These are phyloP conservation scores for Grammomys surdaster DNA, from an alignment of 2,113 vertebrate species.

Conservation along the genomic window DNA sequence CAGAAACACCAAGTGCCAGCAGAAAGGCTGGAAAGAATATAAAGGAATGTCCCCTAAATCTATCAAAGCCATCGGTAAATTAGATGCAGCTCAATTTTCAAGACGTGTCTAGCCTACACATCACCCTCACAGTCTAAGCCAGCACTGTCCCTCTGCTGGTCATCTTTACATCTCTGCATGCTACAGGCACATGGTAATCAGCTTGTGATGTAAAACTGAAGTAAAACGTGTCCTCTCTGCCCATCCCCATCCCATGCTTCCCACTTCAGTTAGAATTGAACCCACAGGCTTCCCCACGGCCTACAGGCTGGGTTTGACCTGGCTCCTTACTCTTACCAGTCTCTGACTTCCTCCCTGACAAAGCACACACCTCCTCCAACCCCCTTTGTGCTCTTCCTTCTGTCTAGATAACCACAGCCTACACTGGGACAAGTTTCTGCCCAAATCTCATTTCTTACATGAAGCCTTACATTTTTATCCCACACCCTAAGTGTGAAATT, in stretches of 20 bases:
- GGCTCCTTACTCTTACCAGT: not conserved
- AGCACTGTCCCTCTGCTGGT: not conserved
- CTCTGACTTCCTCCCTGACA: not conserved
- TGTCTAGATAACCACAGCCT: not conserved
- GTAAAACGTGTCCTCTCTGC: not conserved
- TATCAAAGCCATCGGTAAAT: not conserved
- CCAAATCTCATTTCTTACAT: not conserved
- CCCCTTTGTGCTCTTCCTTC: not conserved
- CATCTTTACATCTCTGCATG: not conserved
- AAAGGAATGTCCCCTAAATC: not conserved
- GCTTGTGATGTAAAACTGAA: not conserved
- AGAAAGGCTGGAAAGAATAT: not conserved
- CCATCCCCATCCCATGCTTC: not conserved
- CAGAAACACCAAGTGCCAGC: not conserved
- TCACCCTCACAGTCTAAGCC: not conserved
- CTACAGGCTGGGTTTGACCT: not conserved
- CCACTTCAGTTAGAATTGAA: not conserved
- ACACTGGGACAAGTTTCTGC: not conserved
- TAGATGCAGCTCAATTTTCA: not conserved
- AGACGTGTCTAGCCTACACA: not conserved
- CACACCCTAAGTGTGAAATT: not conserved
- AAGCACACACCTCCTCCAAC: not conserved
- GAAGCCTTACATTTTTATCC: not conserved
- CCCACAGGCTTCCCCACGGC: not conserved
- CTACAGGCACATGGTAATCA: not conserved